Evolutionary conservation across 1,140 invertebrate genomes (phyloP).

Genomic region (Homarus americanus): DNA sequence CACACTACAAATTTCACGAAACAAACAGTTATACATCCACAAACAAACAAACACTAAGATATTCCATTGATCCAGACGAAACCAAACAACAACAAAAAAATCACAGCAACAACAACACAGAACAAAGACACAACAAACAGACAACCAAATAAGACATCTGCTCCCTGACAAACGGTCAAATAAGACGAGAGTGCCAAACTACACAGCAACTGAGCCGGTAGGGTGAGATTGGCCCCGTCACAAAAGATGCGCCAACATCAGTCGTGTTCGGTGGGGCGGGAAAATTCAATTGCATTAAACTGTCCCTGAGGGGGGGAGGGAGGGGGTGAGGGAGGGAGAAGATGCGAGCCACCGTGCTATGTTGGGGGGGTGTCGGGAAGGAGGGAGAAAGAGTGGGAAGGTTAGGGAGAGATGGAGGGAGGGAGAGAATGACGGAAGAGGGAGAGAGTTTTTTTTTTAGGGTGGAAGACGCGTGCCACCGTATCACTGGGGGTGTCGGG

Average conservation of each 20-base stretch:
- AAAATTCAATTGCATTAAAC: slow-evolving; percentile 69
- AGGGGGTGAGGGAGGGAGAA: neutral
- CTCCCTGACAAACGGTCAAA: slow-evolving; percentile 34
- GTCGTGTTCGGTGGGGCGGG: slow-evolving; percentile 54
- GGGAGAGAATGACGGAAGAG: neutral
- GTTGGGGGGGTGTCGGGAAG: neutral
- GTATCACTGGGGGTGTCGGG: too few species aligned
- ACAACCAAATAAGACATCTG: neutral
- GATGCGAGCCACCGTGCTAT: neutral
- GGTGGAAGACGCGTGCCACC: too few species aligned
- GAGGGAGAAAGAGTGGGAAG: slow-evolving; percentile 6
- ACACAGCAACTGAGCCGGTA: slow-evolving; percentile 29
- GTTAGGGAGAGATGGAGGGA: slow-evolving; percentile 7
- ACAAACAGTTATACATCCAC: too few species aligned
- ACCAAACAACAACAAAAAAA: too few species aligned
- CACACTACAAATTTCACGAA: too few species aligned
- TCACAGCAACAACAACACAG: too few species aligned
- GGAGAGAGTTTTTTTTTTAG: neutral
- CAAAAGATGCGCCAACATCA: slow-evolving; percentile 58
- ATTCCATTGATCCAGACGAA: too few species aligned
- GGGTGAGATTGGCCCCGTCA: slow-evolving; percentile 52
- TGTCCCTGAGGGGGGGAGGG: slow-evolving; percentile 47
- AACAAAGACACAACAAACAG: neutral
- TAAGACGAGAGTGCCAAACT: slow-evolving; percentile 8
- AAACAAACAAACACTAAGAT: too few species aligned